A percentile compares a stretch with the other conserved stretches of the same genome.
Conservation (phyloP, 1,140 invertebrate species). For the Agrypnia vestita region DNA sequence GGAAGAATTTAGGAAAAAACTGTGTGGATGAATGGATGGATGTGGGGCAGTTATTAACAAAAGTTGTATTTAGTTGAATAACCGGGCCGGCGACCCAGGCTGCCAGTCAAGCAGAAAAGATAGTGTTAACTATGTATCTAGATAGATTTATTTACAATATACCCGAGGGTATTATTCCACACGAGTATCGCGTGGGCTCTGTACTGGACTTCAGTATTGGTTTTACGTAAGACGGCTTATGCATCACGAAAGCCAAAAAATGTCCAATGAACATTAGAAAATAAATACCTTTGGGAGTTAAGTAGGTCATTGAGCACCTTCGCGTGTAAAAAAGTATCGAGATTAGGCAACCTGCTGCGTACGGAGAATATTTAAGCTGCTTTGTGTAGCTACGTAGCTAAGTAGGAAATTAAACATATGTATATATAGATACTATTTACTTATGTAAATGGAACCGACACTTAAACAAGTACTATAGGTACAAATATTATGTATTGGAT, state of each 20-base stretch:
- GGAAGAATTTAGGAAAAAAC: too few species aligned
- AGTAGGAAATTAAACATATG: background rate
- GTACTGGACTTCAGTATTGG: slow-evolving; percentile 4
- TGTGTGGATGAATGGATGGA: too few species aligned
- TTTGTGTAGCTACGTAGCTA: slow-evolving; percentile 31
- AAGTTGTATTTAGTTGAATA: too few species aligned
- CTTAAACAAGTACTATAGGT: background rate
- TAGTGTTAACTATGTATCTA: too few species aligned
- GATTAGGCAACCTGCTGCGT: slow-evolving; percentile 50
- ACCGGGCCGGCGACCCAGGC: too few species aligned
- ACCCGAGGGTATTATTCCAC: too few species aligned
- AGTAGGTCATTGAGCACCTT: slow-evolving; percentile 61
- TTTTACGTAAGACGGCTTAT: slow-evolving; percentile 31
- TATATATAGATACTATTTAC: background rate
- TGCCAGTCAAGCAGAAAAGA: too few species aligned
- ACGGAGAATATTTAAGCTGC: slow-evolving; percentile 17
- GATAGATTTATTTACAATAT: too few species aligned
- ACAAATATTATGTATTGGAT: background rate
- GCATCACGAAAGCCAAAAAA: slow-evolving; percentile 53
- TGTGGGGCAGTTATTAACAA: too few species aligned
- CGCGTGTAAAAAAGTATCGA: slow-evolving; percentile 56
- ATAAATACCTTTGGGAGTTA: slow-evolving; percentile 54
- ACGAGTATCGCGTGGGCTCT: too few species aligned
- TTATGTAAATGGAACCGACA: slow-evolving; percentile 35
- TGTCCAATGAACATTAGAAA: slow-evolving; percentile 60